Evolutionary conservation across 2,888 invertebrate species (phyloP).

Genomic region (Chaitophorus viminalis): DNA sequence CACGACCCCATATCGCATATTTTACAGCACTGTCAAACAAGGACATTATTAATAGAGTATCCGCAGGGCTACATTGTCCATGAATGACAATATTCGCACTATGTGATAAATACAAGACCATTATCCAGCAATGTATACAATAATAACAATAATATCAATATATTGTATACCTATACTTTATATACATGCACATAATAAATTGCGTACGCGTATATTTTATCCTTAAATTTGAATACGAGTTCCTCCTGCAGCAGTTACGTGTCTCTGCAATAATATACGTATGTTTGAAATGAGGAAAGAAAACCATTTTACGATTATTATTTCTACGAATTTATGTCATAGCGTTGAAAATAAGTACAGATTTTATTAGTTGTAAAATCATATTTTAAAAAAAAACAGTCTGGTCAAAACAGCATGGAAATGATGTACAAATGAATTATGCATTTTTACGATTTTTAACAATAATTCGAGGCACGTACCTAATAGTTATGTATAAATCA

Average conservation of each 20-base stretch:
- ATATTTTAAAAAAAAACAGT: background rate
- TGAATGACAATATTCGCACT: constrained; percentile 54
- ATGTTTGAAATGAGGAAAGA: background rate
- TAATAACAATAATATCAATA: constrained; percentile 39
- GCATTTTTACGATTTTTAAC: constrained; percentile 32
- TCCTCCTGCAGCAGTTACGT: background rate
- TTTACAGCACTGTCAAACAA: constrained; percentile 58
- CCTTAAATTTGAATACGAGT: constrained; percentile 48
- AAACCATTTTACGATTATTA: constrained; percentile 36
- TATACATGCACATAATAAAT: background rate
- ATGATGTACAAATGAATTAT: constrained; percentile 17
- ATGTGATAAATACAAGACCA: constrained; percentile 54
- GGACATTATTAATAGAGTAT: constrained; percentile 61
- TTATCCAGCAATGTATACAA: constrained; percentile 26
- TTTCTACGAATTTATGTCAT: constrained; percentile 35
- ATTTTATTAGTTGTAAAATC: constrained; percentile 43
- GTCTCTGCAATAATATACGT: constrained; percentile 5
- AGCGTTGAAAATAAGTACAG: constrained; percentile 10
- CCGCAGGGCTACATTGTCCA: constrained; percentile 41
- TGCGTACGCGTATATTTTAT: background rate
- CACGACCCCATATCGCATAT: constrained; percentile 49
- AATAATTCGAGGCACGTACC: background rate
- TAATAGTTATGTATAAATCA: background rate
- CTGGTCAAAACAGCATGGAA: constrained; percentile 9
- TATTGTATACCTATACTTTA: background rate